Base-by-base conservation (phyloP, 2,888 invertebrate species). In the Tinea trinotella region DNA sequence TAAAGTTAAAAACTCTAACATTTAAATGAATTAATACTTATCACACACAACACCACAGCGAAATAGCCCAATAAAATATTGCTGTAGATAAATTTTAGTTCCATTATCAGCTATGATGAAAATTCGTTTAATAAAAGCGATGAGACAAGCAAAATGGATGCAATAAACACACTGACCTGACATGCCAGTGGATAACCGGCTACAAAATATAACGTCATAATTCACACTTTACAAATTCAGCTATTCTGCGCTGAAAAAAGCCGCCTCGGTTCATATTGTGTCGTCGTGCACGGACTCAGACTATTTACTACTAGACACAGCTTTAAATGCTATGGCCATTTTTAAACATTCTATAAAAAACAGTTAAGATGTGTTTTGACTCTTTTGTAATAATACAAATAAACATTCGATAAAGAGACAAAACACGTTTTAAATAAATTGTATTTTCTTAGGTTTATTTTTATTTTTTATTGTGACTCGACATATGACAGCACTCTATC, bases 221-320 rank as follows among this genome's bases (percentile, higher is more conserved):
- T 61, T 65, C 62, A 62, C 58, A 58, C 58, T 61, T 60, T 61
- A 64, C 59, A 63, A 62, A 65, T 64, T 61, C 57, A 55, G 53
- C 54, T 61, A 65, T 64, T 61, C 57, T 55, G 53, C 54, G 56
- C 59, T 44, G 58, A 60, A 64, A n/a, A 64, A 63, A 60, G 57
- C 56, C 56, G 56, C 56, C 56, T n/a, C 30, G 55, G 56, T 55
- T 57, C 59, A 59, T 60, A 57, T 57, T 61, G 62, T 57, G 55
- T 53, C 58, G 18, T 48, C 48, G 19, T 40, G 53, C 56, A 53
- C 19, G 18, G 54, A 53, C n/a, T n/a, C n/a, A n/a, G n/a, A n/a
- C n/a, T n/a, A n/a, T n/a, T n/a, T n/a, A n/a, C n/a, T n/a, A n/a
- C n/a, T n/a, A n/a, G n/a, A n/a, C n/a, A n/a, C n/a, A n/a, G n/a